Evolutionary conservation across 2,113 vertebrate species (phyloP).

Genomic region (Cavia porcellus): DNA sequence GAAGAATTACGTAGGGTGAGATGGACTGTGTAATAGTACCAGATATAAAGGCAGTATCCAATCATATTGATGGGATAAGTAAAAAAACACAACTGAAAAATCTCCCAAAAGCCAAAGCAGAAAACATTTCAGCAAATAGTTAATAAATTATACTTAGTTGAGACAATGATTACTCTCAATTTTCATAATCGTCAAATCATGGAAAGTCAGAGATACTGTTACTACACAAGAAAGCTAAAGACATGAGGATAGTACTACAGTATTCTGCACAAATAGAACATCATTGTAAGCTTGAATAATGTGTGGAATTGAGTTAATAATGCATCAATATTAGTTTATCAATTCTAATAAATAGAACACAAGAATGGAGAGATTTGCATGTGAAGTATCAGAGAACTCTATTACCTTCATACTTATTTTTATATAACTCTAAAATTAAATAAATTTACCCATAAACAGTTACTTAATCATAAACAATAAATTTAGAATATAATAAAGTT

Average conservation of each 20-base stretch:
- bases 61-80: neutral
- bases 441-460: neutral
- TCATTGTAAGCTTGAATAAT: neutral
- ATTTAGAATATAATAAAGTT: neutral
- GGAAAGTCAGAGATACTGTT: neutral
- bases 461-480: neutral
- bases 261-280: neutral
- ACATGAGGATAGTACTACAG: neutral
- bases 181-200: neutral
- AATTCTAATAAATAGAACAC: neutral
- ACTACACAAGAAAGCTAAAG: neutral
- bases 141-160: neutral
- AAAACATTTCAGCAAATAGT: neutral
- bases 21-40: neutral
- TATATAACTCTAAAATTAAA: neutral
- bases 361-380: neutral
- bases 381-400: too few relatives aligned
- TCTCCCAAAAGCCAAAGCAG: neutral
- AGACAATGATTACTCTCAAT: neutral
- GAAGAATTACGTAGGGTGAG: neutral
- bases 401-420: neutral
- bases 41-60: neutral
- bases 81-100: neutral
- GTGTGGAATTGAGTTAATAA: neutral
- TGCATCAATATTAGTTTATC: neutral